These are phyloP conservation scores for Pelodytes ibericus DNA, from an alignment of 2,797 vertebrate genomes.

Conservation along the genomic window DNA sequence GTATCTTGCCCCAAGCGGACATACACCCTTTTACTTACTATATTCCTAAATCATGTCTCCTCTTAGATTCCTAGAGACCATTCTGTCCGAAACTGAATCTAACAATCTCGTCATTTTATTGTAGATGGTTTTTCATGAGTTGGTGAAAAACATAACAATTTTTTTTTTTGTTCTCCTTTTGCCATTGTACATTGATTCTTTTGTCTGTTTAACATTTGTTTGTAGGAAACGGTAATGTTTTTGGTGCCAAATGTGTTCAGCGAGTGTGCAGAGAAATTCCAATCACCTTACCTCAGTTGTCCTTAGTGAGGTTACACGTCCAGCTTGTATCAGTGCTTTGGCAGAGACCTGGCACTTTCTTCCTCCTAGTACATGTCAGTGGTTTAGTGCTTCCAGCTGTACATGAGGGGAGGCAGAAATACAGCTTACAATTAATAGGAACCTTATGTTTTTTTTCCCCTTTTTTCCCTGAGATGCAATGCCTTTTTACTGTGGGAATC, in stretches of 20 bases:
- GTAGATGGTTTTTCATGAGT: no score
- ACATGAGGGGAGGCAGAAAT: conserved; percentile 48
- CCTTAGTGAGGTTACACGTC: conserved; percentile 62
- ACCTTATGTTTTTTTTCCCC: conserved; percentile 50
- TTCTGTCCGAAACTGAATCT: no score
- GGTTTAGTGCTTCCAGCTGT: conserved; percentile 63
- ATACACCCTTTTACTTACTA: no score
- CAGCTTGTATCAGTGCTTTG: conserved; percentile 59
- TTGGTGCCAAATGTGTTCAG: conserved; percentile 24
- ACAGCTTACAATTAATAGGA: conserved; percentile 57
- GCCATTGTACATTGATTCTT: conserved; percentile 12
- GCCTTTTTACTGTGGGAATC: conserved; percentile 58
- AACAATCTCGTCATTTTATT: no score
- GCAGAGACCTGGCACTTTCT: conserved; percentile 57
- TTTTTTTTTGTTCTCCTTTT: neutral
- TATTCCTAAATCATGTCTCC: no score
- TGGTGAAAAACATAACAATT: neutral
- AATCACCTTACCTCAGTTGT: conserved; percentile 63
- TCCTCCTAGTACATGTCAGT: conserved; percentile 61
- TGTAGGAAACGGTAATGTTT: conserved; percentile 30
- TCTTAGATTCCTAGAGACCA: no score
- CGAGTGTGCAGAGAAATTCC: conserved; percentile 58
- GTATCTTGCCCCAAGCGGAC: no score
- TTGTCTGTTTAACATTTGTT: conserved; percentile 22
- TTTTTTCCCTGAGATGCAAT: conserved; percentile 62